Percentiles rank a stretch among this genome's conserved stretches.
These are phyloP conservation scores for Medauroidea extradentata DNA, from an alignment of 1,140 invertebrate genomes.

Conservation along the genomic window DNA sequence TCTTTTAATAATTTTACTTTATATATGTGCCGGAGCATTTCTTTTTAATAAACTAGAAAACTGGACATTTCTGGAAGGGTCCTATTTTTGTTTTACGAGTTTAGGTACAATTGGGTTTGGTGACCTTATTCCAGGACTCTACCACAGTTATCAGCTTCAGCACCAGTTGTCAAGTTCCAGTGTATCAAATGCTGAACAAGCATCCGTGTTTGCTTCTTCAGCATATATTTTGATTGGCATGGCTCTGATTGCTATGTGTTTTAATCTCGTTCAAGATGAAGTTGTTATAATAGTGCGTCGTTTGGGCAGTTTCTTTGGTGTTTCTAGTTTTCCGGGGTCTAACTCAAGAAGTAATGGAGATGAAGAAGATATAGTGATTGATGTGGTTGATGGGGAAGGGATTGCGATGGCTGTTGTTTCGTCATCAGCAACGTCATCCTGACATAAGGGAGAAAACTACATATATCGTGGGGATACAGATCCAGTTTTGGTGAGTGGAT, in stretches of 20 bases:
- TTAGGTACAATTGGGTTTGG: slow-evolving; percentile 87
- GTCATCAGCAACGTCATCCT: slow-evolving; percentile 45
- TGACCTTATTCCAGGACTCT: slow-evolving; percentile 63
- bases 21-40: slow-evolving; percentile 86
- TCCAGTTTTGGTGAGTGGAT: too few species aligned
- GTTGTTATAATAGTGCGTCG: slow-evolving; percentile 63
- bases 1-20: slow-evolving; percentile 80
- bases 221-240: slow-evolving; percentile 91
- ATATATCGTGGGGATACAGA: too few species aligned
- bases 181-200: slow-evolving; percentile 62
- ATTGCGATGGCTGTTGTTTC: slow-evolving; percentile 52
- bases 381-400: slow-evolving; percentile 46
- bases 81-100: slow-evolving; percentile 93
- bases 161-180: slow-evolving; percentile 19
- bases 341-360: slow-evolving; percentile 14
- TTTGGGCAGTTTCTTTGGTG: slow-evolving; percentile 9
- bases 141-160: slow-evolving; percentile 8
- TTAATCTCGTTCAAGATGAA: slow-evolving; percentile 92
- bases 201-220: slow-evolving; percentile 73
- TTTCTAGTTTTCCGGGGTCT: slow-evolving; percentile 1
- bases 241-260: slow-evolving; percentile 94
- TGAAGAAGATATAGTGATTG: slow-evolving; percentile 8
- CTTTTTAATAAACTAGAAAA: slow-evolving; percentile 86
- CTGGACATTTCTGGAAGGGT: slow-evolving; percentile 87
- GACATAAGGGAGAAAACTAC: slow-evolving; percentile 44